Evolutionary conservation across 2,888 invertebrate genomes (phyloP).

Genomic region (Neuroscelio doddi): DNA sequence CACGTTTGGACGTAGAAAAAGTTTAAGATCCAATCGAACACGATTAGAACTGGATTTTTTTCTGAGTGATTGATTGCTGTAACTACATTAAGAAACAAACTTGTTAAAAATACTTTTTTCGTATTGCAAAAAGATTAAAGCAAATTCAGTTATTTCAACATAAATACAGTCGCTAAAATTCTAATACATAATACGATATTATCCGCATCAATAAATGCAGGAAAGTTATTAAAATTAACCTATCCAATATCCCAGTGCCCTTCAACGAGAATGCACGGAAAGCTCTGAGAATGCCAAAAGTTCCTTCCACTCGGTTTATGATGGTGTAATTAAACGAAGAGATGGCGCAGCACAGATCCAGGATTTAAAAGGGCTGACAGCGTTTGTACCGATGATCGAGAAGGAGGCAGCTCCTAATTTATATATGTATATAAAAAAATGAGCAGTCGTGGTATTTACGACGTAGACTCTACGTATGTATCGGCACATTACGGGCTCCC

Average conservation of each 20-base stretch:
- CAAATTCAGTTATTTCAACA: no score
- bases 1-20: no score
- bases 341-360: conserved; percentile 15
- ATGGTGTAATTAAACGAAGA: conserved; percentile 54
- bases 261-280: not conserved
- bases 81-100: no score
- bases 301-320: conserved; percentile 55
- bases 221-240: not conserved
- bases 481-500: conserved; percentile 32
- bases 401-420: conserved; percentile 50
- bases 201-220: not conserved
- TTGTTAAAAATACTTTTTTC: no score
- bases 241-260: no score
- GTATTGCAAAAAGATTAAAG: no score
- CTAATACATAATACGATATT: no score
- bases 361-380: conserved; percentile 40
- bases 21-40: no score
- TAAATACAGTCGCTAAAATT: no score
- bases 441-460: conserved; percentile 62
- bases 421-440: conserved; percentile 40
- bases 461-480: conserved; percentile 45
- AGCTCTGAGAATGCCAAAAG: conserved; percentile 38
- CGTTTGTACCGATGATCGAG: conserved; percentile 39
- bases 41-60: no score
- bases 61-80: no score